These are phyloP conservation scores for Tromatobia lineatoria DNA, from an alignment of 2,888 invertebrate species.

Conservation along the genomic window DNA sequence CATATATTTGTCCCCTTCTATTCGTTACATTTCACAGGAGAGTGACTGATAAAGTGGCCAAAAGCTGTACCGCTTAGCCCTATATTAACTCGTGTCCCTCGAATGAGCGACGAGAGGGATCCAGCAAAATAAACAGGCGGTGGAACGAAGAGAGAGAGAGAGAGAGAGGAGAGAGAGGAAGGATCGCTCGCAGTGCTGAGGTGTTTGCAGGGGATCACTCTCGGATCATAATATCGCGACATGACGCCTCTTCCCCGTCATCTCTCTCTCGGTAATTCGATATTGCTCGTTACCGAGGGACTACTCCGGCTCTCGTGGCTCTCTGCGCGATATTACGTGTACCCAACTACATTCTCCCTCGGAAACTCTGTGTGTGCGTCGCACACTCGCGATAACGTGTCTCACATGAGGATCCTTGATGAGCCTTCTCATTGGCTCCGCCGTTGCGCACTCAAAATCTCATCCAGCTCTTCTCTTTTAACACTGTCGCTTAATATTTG, in stretches of 20 bases:
- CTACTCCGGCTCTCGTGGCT: slow-evolving; percentile 52
- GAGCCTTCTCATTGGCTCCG: slow-evolving; percentile 28
- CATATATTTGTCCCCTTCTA: neutral
- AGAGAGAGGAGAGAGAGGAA: slow-evolving; percentile 15
- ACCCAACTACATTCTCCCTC: slow-evolving; percentile 1
- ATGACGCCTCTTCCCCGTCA: slow-evolving; percentile 46
- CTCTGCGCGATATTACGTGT: slow-evolving; percentile 32
- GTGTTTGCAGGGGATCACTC: slow-evolving; percentile 57
- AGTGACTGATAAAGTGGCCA: slow-evolving; percentile 31
- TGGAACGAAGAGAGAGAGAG: slow-evolving; percentile 44
- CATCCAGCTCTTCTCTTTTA: slow-evolving; percentile 1
- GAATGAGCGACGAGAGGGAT: slow-evolving; percentile 17
- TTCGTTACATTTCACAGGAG: slow-evolving; percentile 3
- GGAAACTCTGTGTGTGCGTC: slow-evolving; percentile 10
- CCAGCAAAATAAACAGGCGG: slow-evolving; percentile 28
- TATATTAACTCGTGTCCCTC: slow-evolving; percentile 37
- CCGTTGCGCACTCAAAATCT: slow-evolving; percentile 33
- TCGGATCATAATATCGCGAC: slow-evolving; percentile 70
- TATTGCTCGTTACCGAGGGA: slow-evolving; percentile 69
- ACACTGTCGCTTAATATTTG: slow-evolving; percentile 9
- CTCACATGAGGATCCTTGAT: slow-evolving; percentile 41
- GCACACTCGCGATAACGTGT: slow-evolving; percentile 53
- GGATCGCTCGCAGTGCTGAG: slow-evolving; percentile 35
- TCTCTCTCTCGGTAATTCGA: slow-evolving; percentile 67
- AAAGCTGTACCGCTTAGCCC: slow-evolving; percentile 30